A percentile compares a stretch with the other conserved stretches of the same genome.
phyloP scores from a whole-genome alignment of 2,797 vertebrate species.

The Melanotaenia boesemani region DNA sequence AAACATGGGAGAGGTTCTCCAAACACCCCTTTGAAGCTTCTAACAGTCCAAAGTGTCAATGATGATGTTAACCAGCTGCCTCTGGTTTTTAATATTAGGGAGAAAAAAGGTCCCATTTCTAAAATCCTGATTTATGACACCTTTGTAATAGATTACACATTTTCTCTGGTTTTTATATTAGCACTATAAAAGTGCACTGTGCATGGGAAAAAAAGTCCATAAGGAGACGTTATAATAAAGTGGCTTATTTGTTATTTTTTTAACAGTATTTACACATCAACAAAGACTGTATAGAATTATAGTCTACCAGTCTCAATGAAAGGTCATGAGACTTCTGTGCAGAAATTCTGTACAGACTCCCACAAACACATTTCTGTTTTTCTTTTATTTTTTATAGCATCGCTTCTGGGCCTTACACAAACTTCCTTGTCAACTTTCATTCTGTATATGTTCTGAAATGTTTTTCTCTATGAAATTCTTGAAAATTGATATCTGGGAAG shows the following conservation, averaged over 20 bases:
- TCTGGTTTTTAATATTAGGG: background rate
- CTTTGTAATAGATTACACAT: background rate
- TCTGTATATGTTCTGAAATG: constrained; percentile 6
- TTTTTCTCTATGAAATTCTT: constrained; percentile 19
- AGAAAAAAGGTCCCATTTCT: background rate
- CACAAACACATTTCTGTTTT: background rate
- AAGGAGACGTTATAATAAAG: too few relatives aligned
- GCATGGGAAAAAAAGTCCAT: too few relatives aligned
- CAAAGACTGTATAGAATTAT: background rate
- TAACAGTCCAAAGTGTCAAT: background rate
- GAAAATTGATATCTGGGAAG: constrained; percentile 32
- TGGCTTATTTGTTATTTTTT: too few relatives aligned
- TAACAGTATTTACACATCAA: too few relatives aligned
- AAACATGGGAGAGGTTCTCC: background rate
- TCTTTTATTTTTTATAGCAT: constrained; percentile 5
- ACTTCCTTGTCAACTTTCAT: constrained; percentile 8
- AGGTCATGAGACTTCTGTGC: background rate
- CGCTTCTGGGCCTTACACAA: background rate
- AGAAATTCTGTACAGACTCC: background rate
- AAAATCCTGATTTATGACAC: background rate
- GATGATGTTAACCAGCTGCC: background rate
- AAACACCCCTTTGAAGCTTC: constrained; percentile 6
- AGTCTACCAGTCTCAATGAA: background rate
- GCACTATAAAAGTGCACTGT: too few relatives aligned
- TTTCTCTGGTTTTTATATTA: too few relatives aligned